Evolutionary conservation across 2,113 vertebrate genomes (phyloP).

Genomic region (Gadus macrocephalus): DNA sequence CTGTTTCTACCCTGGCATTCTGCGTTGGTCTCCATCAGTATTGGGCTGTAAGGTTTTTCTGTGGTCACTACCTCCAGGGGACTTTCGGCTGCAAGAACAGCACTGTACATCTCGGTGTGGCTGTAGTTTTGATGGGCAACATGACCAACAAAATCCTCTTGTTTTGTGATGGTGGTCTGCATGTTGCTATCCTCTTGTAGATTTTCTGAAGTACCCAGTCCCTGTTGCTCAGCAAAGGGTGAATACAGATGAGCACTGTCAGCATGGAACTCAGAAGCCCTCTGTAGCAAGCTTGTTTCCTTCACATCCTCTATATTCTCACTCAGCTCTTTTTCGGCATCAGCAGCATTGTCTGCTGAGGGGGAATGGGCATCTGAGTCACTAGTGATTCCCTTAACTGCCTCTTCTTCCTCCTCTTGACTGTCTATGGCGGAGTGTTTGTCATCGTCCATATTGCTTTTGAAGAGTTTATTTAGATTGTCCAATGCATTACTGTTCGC

Average conservation of each 20-base stretch:
- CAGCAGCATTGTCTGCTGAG: constrained; percentile 30
- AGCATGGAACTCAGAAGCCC: constrained; percentile 11
- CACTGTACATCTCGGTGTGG: constrained; percentile 23
- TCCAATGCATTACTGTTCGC: constrained; percentile 23
- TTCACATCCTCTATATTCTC: constrained; percentile 21
- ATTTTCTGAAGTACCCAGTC: constrained; percentile 14
- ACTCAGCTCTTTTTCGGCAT: constrained; percentile 14
- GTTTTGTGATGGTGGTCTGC: constrained; percentile 23
- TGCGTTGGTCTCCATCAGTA: constrained; percentile 42
- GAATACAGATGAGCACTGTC: constrained; percentile 13
- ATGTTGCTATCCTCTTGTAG: constrained; percentile 18
- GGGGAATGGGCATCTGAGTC: constrained; percentile 29
- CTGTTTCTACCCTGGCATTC: constrained; percentile 27
- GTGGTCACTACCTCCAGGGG: constrained; percentile 40
- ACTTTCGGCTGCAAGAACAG: constrained; percentile 31
- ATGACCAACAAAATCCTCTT: constrained; percentile 21
- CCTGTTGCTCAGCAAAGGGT: constrained; percentile 27
- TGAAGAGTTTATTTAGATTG: constrained; percentile 24
- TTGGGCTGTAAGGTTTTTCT: constrained; percentile 50
- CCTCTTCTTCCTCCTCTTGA: constrained; percentile 32
- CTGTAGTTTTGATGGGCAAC: constrained; percentile 18
- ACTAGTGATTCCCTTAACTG: constrained; percentile 35
- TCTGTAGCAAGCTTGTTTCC: constrained; percentile 23
- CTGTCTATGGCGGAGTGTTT: constrained; percentile 14
- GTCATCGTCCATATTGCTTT: constrained; percentile 23